These are phyloP conservation scores for Xiphophorus birchmanni DNA, from an alignment of 2,797 vertebrate species.

Conservation along the genomic window DNA sequence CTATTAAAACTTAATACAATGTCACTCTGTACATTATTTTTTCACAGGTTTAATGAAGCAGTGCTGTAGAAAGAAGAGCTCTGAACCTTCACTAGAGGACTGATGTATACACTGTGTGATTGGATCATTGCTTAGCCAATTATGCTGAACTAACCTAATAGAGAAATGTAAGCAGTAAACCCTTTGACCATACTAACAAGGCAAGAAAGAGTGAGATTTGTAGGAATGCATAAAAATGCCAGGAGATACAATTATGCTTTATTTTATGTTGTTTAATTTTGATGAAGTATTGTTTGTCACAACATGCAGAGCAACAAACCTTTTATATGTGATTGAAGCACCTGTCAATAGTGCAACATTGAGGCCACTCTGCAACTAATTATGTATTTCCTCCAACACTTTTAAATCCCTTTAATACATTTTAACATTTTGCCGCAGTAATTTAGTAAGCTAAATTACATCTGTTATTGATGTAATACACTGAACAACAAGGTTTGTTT, in stretches of 20 bases:
- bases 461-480: not conserved
- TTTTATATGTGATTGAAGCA: not conserved
- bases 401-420: not conserved
- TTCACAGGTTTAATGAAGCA: slow-evolving; percentile 38
- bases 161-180: slow-evolving; percentile 27
- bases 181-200: slow-evolving; percentile 49
- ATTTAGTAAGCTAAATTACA: not conserved
- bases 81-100: slow-evolving; percentile 22
- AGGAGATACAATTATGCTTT: not conserved
- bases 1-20: slow-evolving; percentile 46
- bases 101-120: slow-evolving; percentile 49
- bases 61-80: not conserved
- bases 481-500: not conserved
- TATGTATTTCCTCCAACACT: not conserved
- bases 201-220: slow-evolving; percentile 13
- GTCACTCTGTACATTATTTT: slow-evolving; percentile 22
- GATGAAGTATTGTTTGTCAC: not conserved
- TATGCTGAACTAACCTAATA: slow-evolving; percentile 61
- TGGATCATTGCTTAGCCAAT: slow-evolving; percentile 71
- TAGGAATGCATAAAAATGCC: not conserved
- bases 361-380: not conserved
- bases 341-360: not conserved
- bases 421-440: not conserved
- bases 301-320: not conserved
- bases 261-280: not conserved